Conservation (phyloP, 2,888 invertebrate species). For the Ichneumoninae sp. region DNA sequence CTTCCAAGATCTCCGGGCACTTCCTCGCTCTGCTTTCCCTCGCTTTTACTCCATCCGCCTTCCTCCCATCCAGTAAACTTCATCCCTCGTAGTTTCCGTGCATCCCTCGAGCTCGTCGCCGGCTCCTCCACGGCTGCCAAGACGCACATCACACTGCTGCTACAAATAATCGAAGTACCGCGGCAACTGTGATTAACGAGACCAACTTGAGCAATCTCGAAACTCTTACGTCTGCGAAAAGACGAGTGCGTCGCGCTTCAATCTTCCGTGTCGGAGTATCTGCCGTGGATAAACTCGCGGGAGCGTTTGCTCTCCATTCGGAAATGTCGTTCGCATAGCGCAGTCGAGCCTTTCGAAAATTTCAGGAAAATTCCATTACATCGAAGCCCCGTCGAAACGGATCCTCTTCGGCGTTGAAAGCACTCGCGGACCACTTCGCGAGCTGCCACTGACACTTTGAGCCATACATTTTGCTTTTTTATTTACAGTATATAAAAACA, state of each 20-base stretch:
- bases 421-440: not conserved
- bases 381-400: not conserved
- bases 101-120: conserved; percentile 43
- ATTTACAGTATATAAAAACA: too few relatives aligned
- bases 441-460: too few relatives aligned
- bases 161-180: conserved; percentile 51
- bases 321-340: conserved; percentile 1
- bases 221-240: conserved; percentile 53
- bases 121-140: conserved; percentile 34
- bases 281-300: conserved; percentile 32
- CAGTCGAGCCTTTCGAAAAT: not conserved
- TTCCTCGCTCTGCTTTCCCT: conserved; percentile 16
- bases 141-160: conserved; percentile 35
- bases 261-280: not conserved
- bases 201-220: conserved; percentile 66
- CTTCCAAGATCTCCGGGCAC: conserved; percentile 26
- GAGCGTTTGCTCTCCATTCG: conserved; percentile 37
- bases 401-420: not conserved
- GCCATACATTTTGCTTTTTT: too few relatives aligned
- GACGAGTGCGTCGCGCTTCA: conserved; percentile 45
- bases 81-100: conserved; percentile 13
- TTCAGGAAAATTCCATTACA: not conserved
- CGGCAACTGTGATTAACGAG: conserved; percentile 66
- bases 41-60: conserved; percentile 12
- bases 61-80: not conserved